Base-by-base conservation (phyloP, 2,888 invertebrate genomes). In the Diploptera punctata region DNA sequence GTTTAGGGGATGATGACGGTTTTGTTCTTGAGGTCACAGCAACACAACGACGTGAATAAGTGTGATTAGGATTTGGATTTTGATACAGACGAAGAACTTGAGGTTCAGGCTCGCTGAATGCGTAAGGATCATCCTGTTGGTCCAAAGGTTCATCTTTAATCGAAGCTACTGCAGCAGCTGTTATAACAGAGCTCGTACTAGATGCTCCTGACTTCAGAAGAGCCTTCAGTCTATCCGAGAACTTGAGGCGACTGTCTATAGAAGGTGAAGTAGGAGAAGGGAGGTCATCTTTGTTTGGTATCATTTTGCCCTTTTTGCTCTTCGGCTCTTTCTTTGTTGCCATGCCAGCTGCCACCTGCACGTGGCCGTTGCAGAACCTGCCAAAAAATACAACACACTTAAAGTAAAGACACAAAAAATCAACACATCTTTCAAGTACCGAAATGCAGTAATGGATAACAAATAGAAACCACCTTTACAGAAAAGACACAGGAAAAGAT, bases 151-250 rank as follows among this genome's bases (percentile, higher is more conserved):
- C 62, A 16, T 69, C 60, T 19, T 33, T 62, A 16, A 33, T 47
- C 5, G 26, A 26, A n/a, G 62, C 29, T 7, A 7, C 47, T 21
- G 2, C 29, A n/a, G 18, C 24, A 24, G 24, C 26, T n/a, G 65
- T 47, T n/a, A n/a, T n/a, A 3, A 16, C 43, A 13, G 38, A 3
- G 24, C 24, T 43, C n/a, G 65, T 16, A 31, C 33, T 49, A 13
- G 67, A 29, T 16, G 61, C 52, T 31, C 80, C 81, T 38, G 80
- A 76, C 79, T 83, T 83, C 44, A 82, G 79, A 70, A 84, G 78
- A 71, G 83, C 83, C 77, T 84, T 84, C 70, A 83, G 78, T 73
- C 84, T 82, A 77, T 85, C 85, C 47, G 83, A 80, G 78, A 84
- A 84, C 76, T 83, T 83, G 73, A 84, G 78, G 78, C 83, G 84